Evolutionary conservation across 2,888 invertebrate species (phyloP), one percentile per base, ranked within the genome.

Genomic region (Hirtodrosophila duncani): DNA sequence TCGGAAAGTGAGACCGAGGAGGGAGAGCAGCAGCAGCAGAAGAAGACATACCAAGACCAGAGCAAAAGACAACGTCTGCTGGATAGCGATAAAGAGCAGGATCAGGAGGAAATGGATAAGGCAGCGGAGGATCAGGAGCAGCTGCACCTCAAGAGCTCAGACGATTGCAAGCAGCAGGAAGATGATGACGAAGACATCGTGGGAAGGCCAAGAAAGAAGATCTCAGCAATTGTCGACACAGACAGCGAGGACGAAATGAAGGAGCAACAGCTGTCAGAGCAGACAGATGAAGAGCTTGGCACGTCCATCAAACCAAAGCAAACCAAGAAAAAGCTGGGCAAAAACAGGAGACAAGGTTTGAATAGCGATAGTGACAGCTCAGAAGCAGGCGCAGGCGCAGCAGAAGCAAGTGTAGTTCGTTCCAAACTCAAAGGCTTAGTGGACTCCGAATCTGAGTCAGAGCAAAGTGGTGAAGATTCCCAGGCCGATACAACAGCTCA

Each of bases 1-100:
- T n/a, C n/a, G n/a, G n/a, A n/a, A n/a, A n/a, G n/a, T n/a, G 84
- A 80, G 3, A 81, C 83, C 3, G 84, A 84, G 23, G 67, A 65
- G 6, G 79, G 63, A 9, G 63, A 69, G 29, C 50, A 38, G n/a
- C 18, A 24, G 3, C 8, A 10, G 42, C 6, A 7, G 4, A 44
- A 49, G 45, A 60, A 67, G 52, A 14, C 13, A 3, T 29, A 30
- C 48, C 2, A 62, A 42, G 26, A 31, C 13, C 17, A 29, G 45
- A 27, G 16, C 9, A n/a, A n/a, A 26, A 30, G 33, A 7, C 55
- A 42, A 9, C 49, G 63, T 1, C 48, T 67, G 3, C 1, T 61
- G 6, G 71, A 81, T 6, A 77, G 62, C 16, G 75, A 79, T 20
- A 59, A 68, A 6, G 66, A 68, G 5, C 39, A 44, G 6, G 11